Percentiles rank a stretch among this genome's conserved stretches.
phyloP scores from a whole-genome alignment of 2,797 vertebrate species.

The Acanthurus lineatus region DNA sequence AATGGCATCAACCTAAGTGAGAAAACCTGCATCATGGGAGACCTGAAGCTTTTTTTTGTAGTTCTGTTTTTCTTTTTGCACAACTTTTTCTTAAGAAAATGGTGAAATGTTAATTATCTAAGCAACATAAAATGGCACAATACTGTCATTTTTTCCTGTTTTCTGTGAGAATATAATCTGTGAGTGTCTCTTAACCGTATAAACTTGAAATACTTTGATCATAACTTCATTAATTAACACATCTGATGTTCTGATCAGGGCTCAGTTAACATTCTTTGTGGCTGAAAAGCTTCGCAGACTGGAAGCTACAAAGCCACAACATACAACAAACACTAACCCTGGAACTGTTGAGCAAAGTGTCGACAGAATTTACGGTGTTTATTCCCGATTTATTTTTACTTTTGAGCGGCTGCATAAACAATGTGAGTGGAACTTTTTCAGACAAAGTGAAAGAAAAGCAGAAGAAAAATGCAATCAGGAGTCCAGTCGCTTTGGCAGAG shows the following conservation, averaged over 20 bases:
- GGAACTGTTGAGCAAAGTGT: neutral
- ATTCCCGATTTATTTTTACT: neutral
- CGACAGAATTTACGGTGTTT: neutral
- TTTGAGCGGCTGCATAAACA: neutral
- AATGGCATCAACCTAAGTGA: neutral
- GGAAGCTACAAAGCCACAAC: neutral
- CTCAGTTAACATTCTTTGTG: neutral
- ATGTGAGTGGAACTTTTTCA: neutral
- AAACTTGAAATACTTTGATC: too few species aligned
- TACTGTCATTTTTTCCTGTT: neutral
- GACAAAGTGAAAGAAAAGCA: neutral
- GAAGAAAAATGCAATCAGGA: conserved; percentile 14
- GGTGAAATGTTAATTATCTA: neutral
- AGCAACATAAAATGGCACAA: neutral
- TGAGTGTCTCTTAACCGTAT: neutral
- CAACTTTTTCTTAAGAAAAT: neutral
- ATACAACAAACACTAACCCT: neutral
- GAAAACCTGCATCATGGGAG: neutral
- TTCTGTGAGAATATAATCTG: neutral
- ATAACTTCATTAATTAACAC: neutral
- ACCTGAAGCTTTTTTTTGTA: neutral
- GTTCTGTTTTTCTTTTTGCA: neutral
- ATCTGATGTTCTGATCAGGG: too few species aligned
- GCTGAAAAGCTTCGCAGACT: neutral
- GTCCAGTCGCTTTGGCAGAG: neutral